Conservation (phyloP, 1,140 invertebrate species). For the Ylistrum balloti region DNA sequence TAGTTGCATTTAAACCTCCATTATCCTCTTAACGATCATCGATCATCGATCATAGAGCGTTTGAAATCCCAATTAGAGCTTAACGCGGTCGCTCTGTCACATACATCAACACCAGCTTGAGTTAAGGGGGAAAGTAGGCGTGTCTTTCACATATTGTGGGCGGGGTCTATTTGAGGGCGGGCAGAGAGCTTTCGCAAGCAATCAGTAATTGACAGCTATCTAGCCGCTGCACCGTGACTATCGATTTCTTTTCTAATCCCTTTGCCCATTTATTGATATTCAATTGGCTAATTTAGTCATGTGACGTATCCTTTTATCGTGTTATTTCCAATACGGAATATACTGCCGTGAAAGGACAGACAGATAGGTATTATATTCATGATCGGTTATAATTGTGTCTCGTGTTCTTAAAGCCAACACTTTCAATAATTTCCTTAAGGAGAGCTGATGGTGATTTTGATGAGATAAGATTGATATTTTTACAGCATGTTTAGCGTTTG, state of each 20-base stretch:
- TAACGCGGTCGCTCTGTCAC: neutral
- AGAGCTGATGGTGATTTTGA: slow-evolving; percentile 8
- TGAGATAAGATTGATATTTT: neutral
- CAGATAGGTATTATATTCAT: slow-evolving; percentile 14
- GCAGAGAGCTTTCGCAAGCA: neutral
- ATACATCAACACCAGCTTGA: slow-evolving; percentile 4
- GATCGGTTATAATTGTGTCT: slow-evolving; percentile 7
- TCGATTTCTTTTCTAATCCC: slow-evolving; percentile 18
- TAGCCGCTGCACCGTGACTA: neutral
- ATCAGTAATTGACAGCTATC: neutral
- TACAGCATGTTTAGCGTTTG: neutral
- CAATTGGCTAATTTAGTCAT: slow-evolving; percentile 39
- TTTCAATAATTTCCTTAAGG: slow-evolving; percentile 28
- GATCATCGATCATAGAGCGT: slow-evolving; percentile 16
- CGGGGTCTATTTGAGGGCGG: slow-evolving; percentile 12
- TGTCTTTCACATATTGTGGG: neutral
- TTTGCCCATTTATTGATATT: slow-evolving; percentile 36
- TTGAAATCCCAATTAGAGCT: slow-evolving; percentile 13
- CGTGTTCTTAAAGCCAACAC: slow-evolving; percentile 24
- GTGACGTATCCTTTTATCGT: slow-evolving; percentile 20
- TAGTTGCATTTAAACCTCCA: slow-evolving; percentile 7
- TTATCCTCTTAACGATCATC: slow-evolving; percentile 38
- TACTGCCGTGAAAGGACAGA: neutral
- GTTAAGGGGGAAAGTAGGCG: neutral
- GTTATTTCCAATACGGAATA: neutral